A percentile compares a stretch with the other conserved stretches of the same genome.
phyloP scores from a whole-genome alignment of 2,888 invertebrate genomes.

The Drosophila melanosoma region DNA sequence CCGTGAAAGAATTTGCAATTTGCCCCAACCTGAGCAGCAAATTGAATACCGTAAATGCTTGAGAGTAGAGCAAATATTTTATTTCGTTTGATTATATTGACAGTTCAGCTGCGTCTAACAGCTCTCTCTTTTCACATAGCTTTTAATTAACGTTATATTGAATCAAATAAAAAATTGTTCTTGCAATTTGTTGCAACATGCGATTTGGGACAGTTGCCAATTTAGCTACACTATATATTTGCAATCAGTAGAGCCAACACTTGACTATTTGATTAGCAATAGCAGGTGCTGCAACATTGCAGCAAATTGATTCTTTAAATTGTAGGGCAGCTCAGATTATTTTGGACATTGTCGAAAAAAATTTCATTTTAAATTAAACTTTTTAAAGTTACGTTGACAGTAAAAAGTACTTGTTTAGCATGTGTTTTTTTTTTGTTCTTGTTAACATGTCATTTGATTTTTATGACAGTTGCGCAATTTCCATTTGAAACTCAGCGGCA shows the following conservation, averaged over 20 bases:
- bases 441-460: slow-evolving; percentile 1
- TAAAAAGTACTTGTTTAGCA: slow-evolving; percentile 1
- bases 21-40: slow-evolving; percentile 5
- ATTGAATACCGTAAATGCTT: background rate
- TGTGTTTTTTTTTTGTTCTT: background rate
- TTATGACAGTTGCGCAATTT: slow-evolving; percentile 42
- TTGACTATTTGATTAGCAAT: slow-evolving; percentile 46
- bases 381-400: background rate
- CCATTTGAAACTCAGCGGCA: slow-evolving; percentile 26
- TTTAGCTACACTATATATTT: slow-evolving; percentile 26
- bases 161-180: slow-evolving; percentile 66
- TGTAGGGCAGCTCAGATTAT: slow-evolving; percentile 22
- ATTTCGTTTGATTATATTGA: slow-evolving; percentile 28
- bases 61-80: slow-evolving; percentile 24
- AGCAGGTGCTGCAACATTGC: slow-evolving; percentile 19
- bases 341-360: slow-evolving; percentile 5
- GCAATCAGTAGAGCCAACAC: slow-evolving; percentile 28
- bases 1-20: background rate
- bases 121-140: slow-evolving; percentile 26
- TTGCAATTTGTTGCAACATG: slow-evolving; percentile 54
- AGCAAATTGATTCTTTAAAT: slow-evolving; percentile 60
- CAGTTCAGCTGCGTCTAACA: background rate
- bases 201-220: slow-evolving; percentile 30
- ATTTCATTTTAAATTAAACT: background rate
- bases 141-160: slow-evolving; percentile 68